Conservation (phyloP, 92 coral and sea anemone genomes). For the Porites rus region DNA sequence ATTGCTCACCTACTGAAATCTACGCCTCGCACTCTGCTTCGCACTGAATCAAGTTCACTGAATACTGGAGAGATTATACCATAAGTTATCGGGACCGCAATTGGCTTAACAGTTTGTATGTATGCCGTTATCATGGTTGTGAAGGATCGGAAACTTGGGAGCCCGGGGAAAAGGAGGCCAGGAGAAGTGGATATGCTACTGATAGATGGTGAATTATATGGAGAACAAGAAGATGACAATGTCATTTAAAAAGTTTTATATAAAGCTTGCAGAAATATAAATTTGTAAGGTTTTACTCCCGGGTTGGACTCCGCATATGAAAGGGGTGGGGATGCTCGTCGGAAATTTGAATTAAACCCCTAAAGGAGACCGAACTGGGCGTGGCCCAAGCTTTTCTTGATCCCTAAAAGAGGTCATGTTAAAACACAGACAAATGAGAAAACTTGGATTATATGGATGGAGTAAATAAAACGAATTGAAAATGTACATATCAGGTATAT, state of each 20-base stretch:
- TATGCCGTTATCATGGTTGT: conserved; percentile 28
- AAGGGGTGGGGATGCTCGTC: too few relatives aligned
- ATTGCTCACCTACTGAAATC: conserved; percentile 56
- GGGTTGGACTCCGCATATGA: too few relatives aligned
- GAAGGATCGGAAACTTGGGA: background rate
- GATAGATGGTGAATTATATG: conserved; percentile 20
- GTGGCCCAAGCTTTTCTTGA: too few relatives aligned
- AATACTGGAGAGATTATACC: conserved; percentile 42
- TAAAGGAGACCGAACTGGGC: too few relatives aligned
- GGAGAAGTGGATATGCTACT: conserved; percentile 29
- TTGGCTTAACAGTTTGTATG: conserved; percentile 31
- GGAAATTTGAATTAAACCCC: too few relatives aligned
- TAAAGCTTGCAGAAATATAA: too few relatives aligned
- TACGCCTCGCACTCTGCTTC: background rate
- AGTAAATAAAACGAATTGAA: too few relatives aligned
- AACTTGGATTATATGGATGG: too few relatives aligned
- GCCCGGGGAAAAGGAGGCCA: background rate
- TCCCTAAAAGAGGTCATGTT: too few relatives aligned
- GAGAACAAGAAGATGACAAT: conserved; percentile 31
- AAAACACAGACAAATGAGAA: too few relatives aligned
- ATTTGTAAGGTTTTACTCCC: too few relatives aligned
- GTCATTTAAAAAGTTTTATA: conserved; percentile 21
- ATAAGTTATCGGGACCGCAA: conserved; percentile 26
- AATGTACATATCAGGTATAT: too few relatives aligned
- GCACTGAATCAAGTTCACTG: background rate